These are phyloP conservation scores for Drosophila grimshawi DNA, from an alignment of 1,140 invertebrate species.

Conservation along the genomic window DNA sequence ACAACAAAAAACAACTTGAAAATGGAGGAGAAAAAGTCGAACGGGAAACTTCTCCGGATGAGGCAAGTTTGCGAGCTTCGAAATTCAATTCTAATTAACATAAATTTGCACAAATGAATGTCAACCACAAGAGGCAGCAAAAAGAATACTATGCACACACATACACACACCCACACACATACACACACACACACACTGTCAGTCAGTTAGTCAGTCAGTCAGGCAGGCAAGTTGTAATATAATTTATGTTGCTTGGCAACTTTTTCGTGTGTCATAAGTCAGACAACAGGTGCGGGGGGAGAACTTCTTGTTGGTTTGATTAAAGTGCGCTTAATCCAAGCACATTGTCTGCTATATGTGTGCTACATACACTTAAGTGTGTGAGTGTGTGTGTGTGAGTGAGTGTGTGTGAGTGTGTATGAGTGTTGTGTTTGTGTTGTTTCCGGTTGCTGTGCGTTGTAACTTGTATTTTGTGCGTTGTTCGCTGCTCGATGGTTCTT, in stretches of 20 bases:
- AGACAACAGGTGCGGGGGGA: slow-evolving; percentile 59
- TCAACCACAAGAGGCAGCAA: slow-evolving; percentile 69
- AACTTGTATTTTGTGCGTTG: not conserved
- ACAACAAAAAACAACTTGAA: slow-evolving; percentile 16
- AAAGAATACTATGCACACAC: slow-evolving; percentile 12
- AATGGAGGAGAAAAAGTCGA: not conserved
- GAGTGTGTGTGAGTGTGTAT: slow-evolving; percentile 9
- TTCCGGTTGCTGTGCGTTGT: slow-evolving; percentile 44
- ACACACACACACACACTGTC: slow-evolving; percentile 33
- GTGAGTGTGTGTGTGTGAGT: slow-evolving; percentile 1
- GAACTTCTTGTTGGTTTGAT: slow-evolving; percentile 25
- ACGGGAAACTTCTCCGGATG: slow-evolving; percentile 10
- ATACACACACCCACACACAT: slow-evolving; percentile 7
- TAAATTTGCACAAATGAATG: slow-evolving; percentile 83
- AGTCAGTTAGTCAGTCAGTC: not conserved
- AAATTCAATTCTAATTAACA: slow-evolving; percentile 83
- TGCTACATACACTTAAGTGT: slow-evolving; percentile 18
- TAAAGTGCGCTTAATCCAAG: slow-evolving; percentile 55
- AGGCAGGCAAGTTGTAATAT: slow-evolving; percentile 64
- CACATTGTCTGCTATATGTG: slow-evolving; percentile 40
- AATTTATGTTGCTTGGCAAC: slow-evolving; percentile 77
- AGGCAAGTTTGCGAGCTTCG: slow-evolving; percentile 73
- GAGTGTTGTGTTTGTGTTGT: slow-evolving; percentile 3
- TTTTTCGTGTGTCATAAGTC: slow-evolving; percentile 78
- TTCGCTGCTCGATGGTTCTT: not conserved